A percentile compares a stretch with the other conserved stretches of the same genome.
Evolutionary conservation across 2,888 invertebrate genomes (phyloP).

Genomic region (Drosophila robusta): DNA sequence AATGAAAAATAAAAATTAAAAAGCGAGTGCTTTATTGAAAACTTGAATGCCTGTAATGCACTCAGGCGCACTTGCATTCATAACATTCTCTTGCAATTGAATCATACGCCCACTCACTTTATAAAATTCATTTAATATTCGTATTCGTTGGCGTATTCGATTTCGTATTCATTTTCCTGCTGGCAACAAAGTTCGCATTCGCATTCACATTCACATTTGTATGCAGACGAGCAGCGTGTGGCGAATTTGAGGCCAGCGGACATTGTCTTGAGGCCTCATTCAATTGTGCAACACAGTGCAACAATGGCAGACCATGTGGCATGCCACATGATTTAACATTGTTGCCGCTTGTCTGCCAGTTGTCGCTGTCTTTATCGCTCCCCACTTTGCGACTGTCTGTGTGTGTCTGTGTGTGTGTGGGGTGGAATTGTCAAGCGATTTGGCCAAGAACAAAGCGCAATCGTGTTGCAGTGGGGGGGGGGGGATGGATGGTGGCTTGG

Average conservation of each 20-base stretch:
- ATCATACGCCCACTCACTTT: neutral
- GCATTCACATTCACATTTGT: constrained; percentile 5
- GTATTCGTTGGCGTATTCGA: neutral
- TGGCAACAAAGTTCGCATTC: neutral
- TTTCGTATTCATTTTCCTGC: neutral
- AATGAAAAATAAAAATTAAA: constrained; percentile 2
- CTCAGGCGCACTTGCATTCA: constrained; percentile 26
- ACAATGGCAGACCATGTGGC: constrained; percentile 45
- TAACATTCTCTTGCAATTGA: constrained; percentile 32
- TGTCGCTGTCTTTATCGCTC: neutral
- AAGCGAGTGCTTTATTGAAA: constrained; percentile 13
- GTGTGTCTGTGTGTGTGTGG: neutral
- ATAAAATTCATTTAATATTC: constrained; percentile 24
- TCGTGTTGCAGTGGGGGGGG: neutral
- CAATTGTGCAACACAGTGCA: constrained; percentile 58
- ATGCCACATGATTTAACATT: constrained; percentile 46
- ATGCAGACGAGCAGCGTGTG: constrained; percentile 16
- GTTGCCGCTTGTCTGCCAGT: constrained; percentile 21
- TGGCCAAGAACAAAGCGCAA: neutral
- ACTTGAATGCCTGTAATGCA: constrained; percentile 26
- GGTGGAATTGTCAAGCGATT: constrained; percentile 23
- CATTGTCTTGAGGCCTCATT: constrained; percentile 50
- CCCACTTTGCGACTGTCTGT: neutral
- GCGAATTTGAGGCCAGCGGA: constrained; percentile 24
- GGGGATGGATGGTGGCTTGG: neutral